phyloP scores from a whole-genome alignment of 2,797 vertebrate species.

The Galaxias olidus region DNA sequence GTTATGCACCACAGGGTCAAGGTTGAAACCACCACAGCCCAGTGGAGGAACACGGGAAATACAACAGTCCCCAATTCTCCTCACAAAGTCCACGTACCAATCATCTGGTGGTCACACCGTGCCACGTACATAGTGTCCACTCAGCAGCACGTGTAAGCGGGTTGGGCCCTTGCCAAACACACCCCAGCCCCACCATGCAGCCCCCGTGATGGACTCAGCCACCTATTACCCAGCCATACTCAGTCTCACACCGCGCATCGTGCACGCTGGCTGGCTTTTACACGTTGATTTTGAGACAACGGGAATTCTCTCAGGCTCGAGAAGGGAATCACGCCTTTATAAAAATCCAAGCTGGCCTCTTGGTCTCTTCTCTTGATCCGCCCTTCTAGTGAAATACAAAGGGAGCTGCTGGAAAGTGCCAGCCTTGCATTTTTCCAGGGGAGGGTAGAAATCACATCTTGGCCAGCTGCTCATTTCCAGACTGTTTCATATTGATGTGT shows the following conservation, averaged over 20 bases:
- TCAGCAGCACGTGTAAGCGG: slow-evolving; percentile 58
- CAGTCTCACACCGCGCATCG: slow-evolving; percentile 20
- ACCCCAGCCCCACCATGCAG: slow-evolving; percentile 39
- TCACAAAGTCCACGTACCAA: slow-evolving; percentile 59
- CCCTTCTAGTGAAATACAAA: slow-evolving; percentile 48
- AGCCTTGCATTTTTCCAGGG: slow-evolving; percentile 46
- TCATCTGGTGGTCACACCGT: slow-evolving; percentile 65
- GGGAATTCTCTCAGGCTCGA: slow-evolving; percentile 32
- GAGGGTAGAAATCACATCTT: slow-evolving; percentile 39
- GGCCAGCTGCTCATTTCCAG: slow-evolving; percentile 52
- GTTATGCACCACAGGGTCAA: slow-evolving; percentile 25
- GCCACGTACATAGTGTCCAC: slow-evolving; percentile 61
- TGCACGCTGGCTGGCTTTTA: too few species aligned
- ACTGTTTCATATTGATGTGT: slow-evolving; percentile 28
- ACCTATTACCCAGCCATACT: slow-evolving; percentile 11
- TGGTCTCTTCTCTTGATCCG: background rate
- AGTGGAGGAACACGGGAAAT: slow-evolving; percentile 31
- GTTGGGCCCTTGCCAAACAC: slow-evolving; percentile 61
- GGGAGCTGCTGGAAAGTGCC: slow-evolving; percentile 48
- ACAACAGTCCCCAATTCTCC: slow-evolving; percentile 36
- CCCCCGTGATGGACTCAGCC: slow-evolving; percentile 43
- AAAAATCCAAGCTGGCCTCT: slow-evolving; percentile 30
- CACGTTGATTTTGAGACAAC: slow-evolving; percentile 31
- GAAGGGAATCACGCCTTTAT: slow-evolving; percentile 36
- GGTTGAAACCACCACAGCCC: slow-evolving; percentile 24